phyloP scores from a whole-genome alignment of 2,888 invertebrate species.

The Epistrophe eligans region DNA sequence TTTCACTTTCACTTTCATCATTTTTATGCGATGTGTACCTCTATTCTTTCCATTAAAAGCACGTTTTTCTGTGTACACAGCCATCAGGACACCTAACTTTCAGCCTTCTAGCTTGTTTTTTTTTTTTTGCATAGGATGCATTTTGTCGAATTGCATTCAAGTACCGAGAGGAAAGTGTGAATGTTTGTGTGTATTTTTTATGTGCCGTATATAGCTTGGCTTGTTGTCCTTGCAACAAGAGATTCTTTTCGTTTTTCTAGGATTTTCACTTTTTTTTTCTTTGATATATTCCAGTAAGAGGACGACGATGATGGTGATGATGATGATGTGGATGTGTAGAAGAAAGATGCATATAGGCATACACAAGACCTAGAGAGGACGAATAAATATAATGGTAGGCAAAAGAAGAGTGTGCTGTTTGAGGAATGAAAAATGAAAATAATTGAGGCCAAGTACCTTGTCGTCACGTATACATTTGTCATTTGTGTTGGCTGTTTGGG shows the following conservation, averaged over 20 bases:
- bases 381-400: slow-evolving; percentile 54
- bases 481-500: slow-evolving; percentile 46
- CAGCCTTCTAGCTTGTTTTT: slow-evolving; percentile 2
- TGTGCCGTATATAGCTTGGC: slow-evolving; percentile 13
- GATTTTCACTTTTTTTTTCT: slow-evolving; percentile 27
- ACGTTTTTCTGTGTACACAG: slow-evolving; percentile 21
- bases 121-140: slow-evolving; percentile 50
- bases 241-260: slow-evolving; percentile 39
- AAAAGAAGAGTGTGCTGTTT: slow-evolving; percentile 49
- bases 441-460: slow-evolving; percentile 76
- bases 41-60: slow-evolving; percentile 22
- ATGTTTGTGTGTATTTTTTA: slow-evolving; percentile 40
- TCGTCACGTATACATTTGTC: slow-evolving; percentile 75
- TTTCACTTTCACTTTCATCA: slow-evolving; percentile 66
- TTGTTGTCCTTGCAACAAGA: slow-evolving; percentile 74
- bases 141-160: slow-evolving; percentile 74
- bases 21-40: slow-evolving; percentile 3
- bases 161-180: slow-evolving; percentile 52
- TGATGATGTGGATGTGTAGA: slow-evolving; percentile 11
- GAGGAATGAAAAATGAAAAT: slow-evolving; percentile 75
- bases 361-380: slow-evolving; percentile 21
- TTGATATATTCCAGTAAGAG: slow-evolving; percentile 43
- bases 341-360: slow-evolving; percentile 62
- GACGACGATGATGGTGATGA: slow-evolving; percentile 25
- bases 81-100: slow-evolving; percentile 5